Conservation (phyloP, 2,113 vertebrate genomes). For the Ivindomyrus marchei region DNA sequence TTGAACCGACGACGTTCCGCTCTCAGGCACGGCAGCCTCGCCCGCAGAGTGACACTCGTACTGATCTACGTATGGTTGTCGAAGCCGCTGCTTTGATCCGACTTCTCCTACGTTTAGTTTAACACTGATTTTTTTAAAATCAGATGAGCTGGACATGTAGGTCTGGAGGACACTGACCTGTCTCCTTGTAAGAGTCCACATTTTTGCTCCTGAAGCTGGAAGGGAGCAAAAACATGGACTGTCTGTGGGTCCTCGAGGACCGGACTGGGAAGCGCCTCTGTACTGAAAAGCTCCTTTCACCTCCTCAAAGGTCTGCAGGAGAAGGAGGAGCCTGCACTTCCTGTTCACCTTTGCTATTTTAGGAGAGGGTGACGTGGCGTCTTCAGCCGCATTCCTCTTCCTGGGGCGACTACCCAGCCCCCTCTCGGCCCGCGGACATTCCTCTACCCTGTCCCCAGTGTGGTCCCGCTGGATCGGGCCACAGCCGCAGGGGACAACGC, state of each 20-base stretch:
- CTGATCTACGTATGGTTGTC: neutral
- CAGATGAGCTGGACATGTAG: neutral
- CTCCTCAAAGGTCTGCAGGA: neutral
- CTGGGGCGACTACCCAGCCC: constrained; percentile 8
- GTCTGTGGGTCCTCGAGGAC: neutral
- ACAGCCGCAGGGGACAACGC: neutral
- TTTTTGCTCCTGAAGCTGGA: neutral
- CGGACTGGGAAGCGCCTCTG: neutral
- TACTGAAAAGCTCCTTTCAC: neutral
- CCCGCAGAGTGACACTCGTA: neutral
- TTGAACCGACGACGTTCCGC: neutral
- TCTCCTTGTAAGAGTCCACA: neutral
- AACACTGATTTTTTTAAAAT: neutral
- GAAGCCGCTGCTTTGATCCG: neutral
- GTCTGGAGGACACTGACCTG: neutral
- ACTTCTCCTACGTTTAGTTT: neutral
- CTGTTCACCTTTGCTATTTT: neutral
- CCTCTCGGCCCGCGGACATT: neutral
- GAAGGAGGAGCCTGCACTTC: neutral
- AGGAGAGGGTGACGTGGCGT: neutral
- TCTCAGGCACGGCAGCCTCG: neutral
- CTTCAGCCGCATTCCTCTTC: neutral
- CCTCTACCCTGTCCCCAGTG: constrained; percentile 18
- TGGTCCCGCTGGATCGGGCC: constrained; percentile 29
- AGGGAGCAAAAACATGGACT: neutral